These are phyloP conservation scores for Anser cygnoides DNA, from an alignment of 2,113 vertebrate species.

Conservation along the genomic window DNA sequence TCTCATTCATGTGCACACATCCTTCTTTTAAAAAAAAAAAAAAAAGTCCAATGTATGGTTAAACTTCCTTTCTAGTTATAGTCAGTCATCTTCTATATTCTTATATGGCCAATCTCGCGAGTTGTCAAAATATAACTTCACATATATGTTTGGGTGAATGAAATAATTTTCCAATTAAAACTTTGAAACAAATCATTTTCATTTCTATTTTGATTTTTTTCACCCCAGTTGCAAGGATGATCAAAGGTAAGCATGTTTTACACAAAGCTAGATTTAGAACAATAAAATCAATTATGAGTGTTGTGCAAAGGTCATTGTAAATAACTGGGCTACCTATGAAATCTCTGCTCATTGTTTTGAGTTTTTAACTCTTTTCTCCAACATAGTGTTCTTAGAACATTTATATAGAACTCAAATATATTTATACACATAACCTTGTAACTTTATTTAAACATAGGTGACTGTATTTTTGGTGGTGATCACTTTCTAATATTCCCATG, in stretches of 20 bases:
- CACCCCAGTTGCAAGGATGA: background rate
- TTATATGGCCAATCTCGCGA: background rate
- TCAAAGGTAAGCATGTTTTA: background rate
- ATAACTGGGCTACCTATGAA: background rate
- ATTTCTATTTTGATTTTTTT: background rate
- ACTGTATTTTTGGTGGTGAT: background rate
- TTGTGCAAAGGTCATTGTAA: background rate
- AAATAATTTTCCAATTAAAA: background rate
- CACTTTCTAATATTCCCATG: background rate
- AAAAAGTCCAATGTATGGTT: background rate
- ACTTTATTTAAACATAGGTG: background rate
- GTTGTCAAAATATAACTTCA: background rate
- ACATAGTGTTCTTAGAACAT: background rate
- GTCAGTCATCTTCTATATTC: background rate
- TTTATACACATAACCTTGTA: background rate
- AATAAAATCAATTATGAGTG: background rate
- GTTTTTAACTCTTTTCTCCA: background rate
- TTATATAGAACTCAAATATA: background rate
- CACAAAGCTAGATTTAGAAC: fast-evolving
- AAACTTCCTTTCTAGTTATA: background rate
- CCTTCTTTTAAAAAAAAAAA: too few species aligned
- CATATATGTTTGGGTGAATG: background rate
- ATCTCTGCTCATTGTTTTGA: background rate
- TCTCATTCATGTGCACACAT: too few species aligned
- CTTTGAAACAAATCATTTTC: background rate